Evolutionary conservation across 2,888 invertebrate genomes (phyloP), one percentile per base, ranked within the genome.

Genomic region (Drosophila parthenogenetica): DNA sequence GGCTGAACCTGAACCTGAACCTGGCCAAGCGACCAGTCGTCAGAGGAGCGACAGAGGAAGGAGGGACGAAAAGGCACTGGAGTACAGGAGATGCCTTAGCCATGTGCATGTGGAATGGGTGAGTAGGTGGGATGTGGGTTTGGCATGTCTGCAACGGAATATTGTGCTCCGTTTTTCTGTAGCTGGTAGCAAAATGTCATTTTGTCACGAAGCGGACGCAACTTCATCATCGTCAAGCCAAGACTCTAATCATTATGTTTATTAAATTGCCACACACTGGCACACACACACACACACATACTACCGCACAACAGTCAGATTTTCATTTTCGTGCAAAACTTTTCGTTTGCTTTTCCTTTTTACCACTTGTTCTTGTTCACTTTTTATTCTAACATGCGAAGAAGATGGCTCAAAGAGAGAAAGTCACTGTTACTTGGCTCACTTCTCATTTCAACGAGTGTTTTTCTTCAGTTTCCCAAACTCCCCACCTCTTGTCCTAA

Each of bases 121-220:
- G 5, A 16, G 40, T 40, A 29, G 40, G 29, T 48, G 46, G 42
- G n/a, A 7, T 37, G 17, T 54, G 48, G 29, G 19, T 40, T 43
- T 25, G 49, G 57, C 35, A 69, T 60, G 70, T 69, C 80, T 63
- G 51, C 45, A 35, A 39, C 57, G 49, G 49, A 35, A 35, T 35
- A 16, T 37, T 45, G 40, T 19, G 67, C 45, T 35, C 50, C 49
- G 40, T 35, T 29, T 35, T 35, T 35, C 35, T 16, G 19, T 42
- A 29, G 55, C 70, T 69, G 71, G 72, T 70, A 73, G 84, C 81
- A 71, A 81, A 85, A 85, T 88, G 84, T 79, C 87, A 87, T 83
- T 88, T 88, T 83, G 89, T 88, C 89, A 88, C 89, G 84, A 74
- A 88, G 67, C 81, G 54, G 62, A 55, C 50, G 61, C 72, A 77